Evolutionary conservation across 1,140 invertebrate genomes (phyloP).

Genomic region (Drosophila albomicans): DNA sequence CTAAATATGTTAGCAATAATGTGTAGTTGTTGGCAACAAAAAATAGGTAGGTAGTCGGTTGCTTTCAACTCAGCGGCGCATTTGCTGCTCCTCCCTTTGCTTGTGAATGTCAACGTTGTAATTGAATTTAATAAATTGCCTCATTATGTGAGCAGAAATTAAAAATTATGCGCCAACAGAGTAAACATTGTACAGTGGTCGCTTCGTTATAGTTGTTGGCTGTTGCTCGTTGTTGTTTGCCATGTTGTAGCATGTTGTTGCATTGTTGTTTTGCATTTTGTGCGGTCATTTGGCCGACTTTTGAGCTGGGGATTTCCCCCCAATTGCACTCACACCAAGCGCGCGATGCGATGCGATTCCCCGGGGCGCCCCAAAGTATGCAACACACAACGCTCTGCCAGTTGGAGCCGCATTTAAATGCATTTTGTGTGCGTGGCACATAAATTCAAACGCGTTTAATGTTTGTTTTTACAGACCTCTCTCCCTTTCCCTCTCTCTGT

Average conservation of each 20-base stretch:
- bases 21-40: background rate
- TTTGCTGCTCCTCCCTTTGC: conserved; percentile 11
- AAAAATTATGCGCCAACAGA: conserved; percentile 70
- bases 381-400: conserved; percentile 45
- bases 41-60: background rate
- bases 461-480: conserved; percentile 62
- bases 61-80: background rate
- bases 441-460: conserved; percentile 77
- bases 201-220: conserved; percentile 30
- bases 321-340: background rate
- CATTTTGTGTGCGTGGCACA: conserved; percentile 70
- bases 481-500: too few species aligned
- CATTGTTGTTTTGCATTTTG: conserved; percentile 67
- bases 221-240: conserved; percentile 39
- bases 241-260: conserved; percentile 57
- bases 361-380: conserved; percentile 39
- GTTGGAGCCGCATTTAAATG: conserved; percentile 67
- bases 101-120: conserved; percentile 72
- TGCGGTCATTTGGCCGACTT: conserved; percentile 67
- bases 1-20: background rate
- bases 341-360: background rate
- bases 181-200: conserved; percentile 42
- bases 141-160: conserved; percentile 75
- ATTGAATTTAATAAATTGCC: conserved; percentile 83
- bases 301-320: conserved; percentile 30